phyloP scores from a whole-genome alignment of 2,888 invertebrate species.

The Xylota sylvarum region DNA sequence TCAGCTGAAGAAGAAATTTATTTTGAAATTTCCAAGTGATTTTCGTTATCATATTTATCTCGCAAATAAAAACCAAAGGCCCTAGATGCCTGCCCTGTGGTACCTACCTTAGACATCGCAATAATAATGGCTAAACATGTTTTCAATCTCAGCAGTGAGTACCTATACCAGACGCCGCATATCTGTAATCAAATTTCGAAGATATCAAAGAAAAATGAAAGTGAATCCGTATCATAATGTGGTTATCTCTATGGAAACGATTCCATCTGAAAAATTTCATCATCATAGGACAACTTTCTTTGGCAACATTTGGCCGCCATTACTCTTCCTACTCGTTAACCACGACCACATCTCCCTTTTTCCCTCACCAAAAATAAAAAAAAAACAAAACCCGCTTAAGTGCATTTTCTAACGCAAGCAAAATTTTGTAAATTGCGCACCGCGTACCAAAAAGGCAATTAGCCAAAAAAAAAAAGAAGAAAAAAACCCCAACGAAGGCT shows the following conservation, averaged over 20 bases:
- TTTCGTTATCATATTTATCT: too few relatives aligned
- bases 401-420: constrained; percentile 61
- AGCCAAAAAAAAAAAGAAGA: constrained; percentile 65
- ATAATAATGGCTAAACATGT: too few relatives aligned
- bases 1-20: too few relatives aligned
- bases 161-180: too few relatives aligned
- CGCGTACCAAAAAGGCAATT: constrained; percentile 69
- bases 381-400: constrained; percentile 40
- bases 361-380: background rate
- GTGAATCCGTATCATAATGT: constrained; percentile 56
- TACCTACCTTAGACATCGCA: too few relatives aligned
- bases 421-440: constrained; percentile 48
- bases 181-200: constrained; percentile 1
- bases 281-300: constrained; percentile 72
- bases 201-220: constrained; percentile 61
- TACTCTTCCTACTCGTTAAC: constrained; percentile 6
- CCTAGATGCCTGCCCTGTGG: too few relatives aligned
- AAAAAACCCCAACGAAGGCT: background rate
- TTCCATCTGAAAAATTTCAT: constrained; percentile 62
- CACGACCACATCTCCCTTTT: constrained; percentile 23
- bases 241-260: constrained; percentile 37
- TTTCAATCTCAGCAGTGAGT: too few relatives aligned
- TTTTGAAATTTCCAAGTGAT: too few relatives aligned
- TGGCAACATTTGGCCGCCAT: constrained; percentile 54
- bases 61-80: too few relatives aligned